Conservation (phyloP, 2,113 vertebrate genomes). For the Gavia stellata region DNA sequence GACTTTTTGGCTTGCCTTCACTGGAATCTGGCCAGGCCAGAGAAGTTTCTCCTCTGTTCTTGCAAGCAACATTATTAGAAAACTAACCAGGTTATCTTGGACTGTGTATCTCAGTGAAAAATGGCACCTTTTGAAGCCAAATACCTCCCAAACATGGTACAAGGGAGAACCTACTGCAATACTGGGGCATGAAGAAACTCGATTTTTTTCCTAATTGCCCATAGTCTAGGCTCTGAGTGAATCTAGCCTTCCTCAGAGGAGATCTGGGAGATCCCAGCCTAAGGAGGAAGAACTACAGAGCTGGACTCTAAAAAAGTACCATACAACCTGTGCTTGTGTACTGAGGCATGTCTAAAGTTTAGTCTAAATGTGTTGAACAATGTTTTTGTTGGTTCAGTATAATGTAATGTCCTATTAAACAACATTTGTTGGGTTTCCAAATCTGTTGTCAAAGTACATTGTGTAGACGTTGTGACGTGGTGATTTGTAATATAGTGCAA, state of each 20-base stretch:
- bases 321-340: slow-evolving; percentile 6
- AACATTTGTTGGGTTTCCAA: slow-evolving; percentile 35
- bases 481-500: slow-evolving; percentile 60
- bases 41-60: background rate
- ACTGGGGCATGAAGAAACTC: background rate
- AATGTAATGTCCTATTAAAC: slow-evolving; percentile 62
- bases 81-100: background rate
- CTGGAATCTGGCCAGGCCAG: background rate
- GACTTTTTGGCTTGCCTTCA: background rate
- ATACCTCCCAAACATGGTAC: background rate
- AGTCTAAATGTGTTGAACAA: slow-evolving; percentile 40
- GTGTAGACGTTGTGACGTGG: slow-evolving; percentile 38
- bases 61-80: background rate
- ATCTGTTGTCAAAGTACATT: slow-evolving; percentile 52
- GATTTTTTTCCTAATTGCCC: background rate
- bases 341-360: slow-evolving; percentile 36
- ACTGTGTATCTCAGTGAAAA: background rate
- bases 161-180: background rate
- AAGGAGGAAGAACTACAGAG: background rate
- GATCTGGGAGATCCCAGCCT: background rate
- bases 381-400: slow-evolving; percentile 48
- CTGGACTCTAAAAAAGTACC: background rate
- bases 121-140: background rate
- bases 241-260: background rate
- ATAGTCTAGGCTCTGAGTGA: background rate